phyloP scores from a whole-genome alignment of 2,888 invertebrate species.

The Nemapogon koenigi region DNA sequence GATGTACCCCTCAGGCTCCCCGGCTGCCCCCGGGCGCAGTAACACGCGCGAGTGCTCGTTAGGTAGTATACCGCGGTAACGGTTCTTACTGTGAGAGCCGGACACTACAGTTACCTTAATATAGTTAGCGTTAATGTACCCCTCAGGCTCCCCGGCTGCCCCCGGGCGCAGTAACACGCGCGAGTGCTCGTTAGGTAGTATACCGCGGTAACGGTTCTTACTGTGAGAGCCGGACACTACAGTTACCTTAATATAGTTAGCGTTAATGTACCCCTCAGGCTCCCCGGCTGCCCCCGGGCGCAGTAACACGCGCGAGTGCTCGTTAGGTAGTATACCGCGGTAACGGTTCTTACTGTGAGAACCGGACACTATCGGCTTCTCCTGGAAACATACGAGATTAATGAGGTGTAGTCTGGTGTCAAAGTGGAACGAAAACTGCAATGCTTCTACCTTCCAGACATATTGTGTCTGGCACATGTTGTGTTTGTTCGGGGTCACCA shows the following conservation, averaged over 20 bases:
- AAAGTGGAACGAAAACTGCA: too few species aligned
- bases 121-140: slow-evolving; percentile 94
- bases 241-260: slow-evolving; percentile 88
- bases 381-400: too few species aligned
- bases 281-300: slow-evolving; percentile 46
- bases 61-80: slow-evolving; percentile 88
- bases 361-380: slow-evolving; percentile 87
- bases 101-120: slow-evolving; percentile 88
- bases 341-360: slow-evolving; percentile 91
- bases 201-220: slow-evolving; percentile 89
- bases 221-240: slow-evolving; percentile 83
- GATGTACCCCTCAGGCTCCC: too few species aligned
- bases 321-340: slow-evolving; percentile 87
- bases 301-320: slow-evolving; percentile 82
- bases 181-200: slow-evolving; percentile 88
- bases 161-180: slow-evolving; percentile 81
- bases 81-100: slow-evolving; percentile 87
- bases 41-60: slow-evolving; percentile 87
- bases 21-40: too few species aligned
- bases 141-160: too few species aligned
- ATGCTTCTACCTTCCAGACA: too few species aligned
- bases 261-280: slow-evolving; percentile 87
- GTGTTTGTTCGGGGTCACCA: too few species aligned
- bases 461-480: too few species aligned
- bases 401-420: too few species aligned